Percentiles rank a stretch among this genome's conserved stretches.
Evolutionary conservation across 2,113 vertebrate genomes (phyloP).

Genomic region (Fukomys damarensis): DNA sequence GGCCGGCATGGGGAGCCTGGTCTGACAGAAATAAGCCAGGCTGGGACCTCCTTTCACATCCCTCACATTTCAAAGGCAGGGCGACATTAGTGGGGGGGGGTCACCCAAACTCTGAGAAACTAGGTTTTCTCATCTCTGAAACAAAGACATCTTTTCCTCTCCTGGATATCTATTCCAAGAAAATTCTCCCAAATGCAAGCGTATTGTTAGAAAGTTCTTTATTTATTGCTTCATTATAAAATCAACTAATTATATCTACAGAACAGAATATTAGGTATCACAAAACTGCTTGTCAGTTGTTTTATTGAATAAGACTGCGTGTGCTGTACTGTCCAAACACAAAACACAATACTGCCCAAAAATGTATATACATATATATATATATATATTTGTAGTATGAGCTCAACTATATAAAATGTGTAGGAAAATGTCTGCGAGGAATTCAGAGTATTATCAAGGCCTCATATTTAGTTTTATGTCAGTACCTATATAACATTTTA

Average conservation of each 20-base stretch:
- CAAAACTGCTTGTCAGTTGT: not conserved
- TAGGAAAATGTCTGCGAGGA: constrained; percentile 27
- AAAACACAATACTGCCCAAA: not conserved
- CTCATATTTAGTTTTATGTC: constrained; percentile 18
- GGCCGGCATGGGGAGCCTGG: not conserved
- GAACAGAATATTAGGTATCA: not conserved
- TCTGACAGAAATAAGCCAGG: not conserved
- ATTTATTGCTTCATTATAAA: constrained; percentile 16
- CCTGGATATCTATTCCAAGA: not conserved
- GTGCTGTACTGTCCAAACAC: not conserved
- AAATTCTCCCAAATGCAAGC: not conserved
- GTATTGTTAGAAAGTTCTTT: not conserved
- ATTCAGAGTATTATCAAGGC: not conserved
- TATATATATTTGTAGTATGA: not conserved
- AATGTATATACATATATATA: too few relatives aligned
- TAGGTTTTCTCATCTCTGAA: not conserved
- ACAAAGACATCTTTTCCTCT: not conserved
- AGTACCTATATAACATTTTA: not conserved
- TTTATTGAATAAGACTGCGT: constrained; percentile 20
- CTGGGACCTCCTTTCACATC: not conserved
- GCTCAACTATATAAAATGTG: not conserved
- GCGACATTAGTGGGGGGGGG: not conserved
- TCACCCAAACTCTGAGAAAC: not conserved
- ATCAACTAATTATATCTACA: constrained; percentile 2
- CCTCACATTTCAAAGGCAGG: not conserved